Percentiles rank a stretch among this genome's conserved stretches.
phyloP scores from a whole-genome alignment of 1,140 invertebrate species.

The Aleiodes sp. region DNA sequence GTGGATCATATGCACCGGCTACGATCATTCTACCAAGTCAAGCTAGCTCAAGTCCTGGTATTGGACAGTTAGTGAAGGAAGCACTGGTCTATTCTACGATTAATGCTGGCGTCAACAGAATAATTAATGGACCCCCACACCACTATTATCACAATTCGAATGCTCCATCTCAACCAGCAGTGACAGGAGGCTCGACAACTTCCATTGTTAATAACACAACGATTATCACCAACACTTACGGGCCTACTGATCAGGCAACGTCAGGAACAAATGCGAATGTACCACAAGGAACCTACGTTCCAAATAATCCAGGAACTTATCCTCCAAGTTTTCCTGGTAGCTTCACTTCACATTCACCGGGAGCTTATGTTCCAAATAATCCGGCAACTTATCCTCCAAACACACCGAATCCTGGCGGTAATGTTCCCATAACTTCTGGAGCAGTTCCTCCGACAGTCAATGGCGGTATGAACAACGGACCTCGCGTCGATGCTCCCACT shows the following conservation, averaged over 20 bases:
- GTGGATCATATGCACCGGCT: conserved; percentile 47
- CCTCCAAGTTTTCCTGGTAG: neutral
- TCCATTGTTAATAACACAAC: conserved; percentile 43
- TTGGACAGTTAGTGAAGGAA: conserved; percentile 55
- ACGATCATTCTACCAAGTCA: conserved; percentile 49
- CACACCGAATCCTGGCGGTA: neutral
- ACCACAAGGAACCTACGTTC: conserved; percentile 13
- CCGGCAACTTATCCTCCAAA: neutral
- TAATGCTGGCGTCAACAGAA: conserved; percentile 53
- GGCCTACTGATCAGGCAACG: conserved; percentile 31
- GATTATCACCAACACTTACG: conserved; percentile 53
- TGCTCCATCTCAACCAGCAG: conserved; percentile 4
- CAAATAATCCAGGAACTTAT: conserved; percentile 8
- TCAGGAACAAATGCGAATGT: neutral
- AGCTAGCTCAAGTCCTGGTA: conserved; percentile 41
- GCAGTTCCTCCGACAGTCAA: neutral
- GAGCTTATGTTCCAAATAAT: neutral
- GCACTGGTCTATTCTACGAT: conserved; percentile 54
- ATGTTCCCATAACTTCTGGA: neutral
- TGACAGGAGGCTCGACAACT: neutral
- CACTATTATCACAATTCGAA: conserved; percentile 36
- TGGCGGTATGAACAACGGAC: neutral
- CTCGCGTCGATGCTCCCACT: neutral
- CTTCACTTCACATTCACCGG: neutral
- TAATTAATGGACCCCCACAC: conserved; percentile 41